Percentiles rank a stretch among this genome's conserved stretches.
Conservation (phyloP, 2,888 invertebrate species). For the Callyntrura sp. region DNA sequence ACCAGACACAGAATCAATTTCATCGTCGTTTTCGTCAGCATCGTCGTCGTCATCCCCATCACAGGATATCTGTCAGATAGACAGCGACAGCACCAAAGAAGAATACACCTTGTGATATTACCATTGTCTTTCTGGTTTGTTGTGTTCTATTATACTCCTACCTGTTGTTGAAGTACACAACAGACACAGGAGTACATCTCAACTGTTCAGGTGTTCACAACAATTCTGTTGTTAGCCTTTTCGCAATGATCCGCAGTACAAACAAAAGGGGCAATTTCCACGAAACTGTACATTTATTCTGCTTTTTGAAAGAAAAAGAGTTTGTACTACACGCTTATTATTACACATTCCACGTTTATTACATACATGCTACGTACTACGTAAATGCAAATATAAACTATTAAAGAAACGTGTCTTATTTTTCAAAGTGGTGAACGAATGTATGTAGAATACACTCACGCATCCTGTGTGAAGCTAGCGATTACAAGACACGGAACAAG, state of each 20-base stretch:
- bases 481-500: slow-evolving; percentile 42
- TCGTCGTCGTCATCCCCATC: not conserved
- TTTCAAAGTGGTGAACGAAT: too few relatives aligned
- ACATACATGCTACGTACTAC: too few relatives aligned
- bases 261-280: slow-evolving; percentile 20
- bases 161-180: too few relatives aligned
- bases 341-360: too few relatives aligned
- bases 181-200: not conserved
- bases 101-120: slow-evolving; percentile 6
- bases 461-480: slow-evolving; percentile 22
- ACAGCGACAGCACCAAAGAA: not conserved
- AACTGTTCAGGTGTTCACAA: not conserved
- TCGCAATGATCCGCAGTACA: not conserved
- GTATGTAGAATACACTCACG: not conserved
- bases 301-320: not conserved
- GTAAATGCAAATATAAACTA: too few relatives aligned
- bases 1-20: not conserved
- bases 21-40: slow-evolving; percentile 7
- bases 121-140: not conserved
- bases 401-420: too few relatives aligned
- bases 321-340: not conserved
- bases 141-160: not conserved
- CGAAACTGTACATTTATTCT: not conserved
- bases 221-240: slow-evolving; percentile 10
- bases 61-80: slow-evolving; percentile 21